Conservation (phyloP, 2,797 vertebrate genomes). For the Sciaenops ocellatus region DNA sequence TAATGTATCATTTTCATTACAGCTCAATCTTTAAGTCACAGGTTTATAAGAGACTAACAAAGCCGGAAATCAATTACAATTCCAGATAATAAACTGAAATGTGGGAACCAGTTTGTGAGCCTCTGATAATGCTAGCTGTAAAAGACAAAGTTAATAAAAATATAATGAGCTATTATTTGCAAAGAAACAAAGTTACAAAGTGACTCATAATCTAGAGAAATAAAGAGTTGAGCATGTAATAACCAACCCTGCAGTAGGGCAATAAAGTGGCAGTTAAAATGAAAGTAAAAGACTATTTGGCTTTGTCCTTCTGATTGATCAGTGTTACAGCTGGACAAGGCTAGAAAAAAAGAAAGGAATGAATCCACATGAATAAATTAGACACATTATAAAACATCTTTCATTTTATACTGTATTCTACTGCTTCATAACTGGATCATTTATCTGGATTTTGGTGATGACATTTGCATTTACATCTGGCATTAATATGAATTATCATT, state of each 20-base stretch:
- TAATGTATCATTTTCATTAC: conserved; percentile 42
- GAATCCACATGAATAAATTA: neutral
- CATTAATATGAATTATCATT: too few relatives aligned
- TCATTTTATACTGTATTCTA: neutral
- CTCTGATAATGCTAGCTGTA: neutral
- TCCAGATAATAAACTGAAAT: conserved; percentile 34
- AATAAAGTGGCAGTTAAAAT: neutral
- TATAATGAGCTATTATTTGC: neutral
- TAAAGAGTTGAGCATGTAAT: neutral
- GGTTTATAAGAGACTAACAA: conserved; percentile 15
- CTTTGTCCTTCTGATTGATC: neutral
- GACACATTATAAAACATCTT: neutral
- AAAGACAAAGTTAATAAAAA: conserved; percentile 2
- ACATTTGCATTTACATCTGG: too few relatives aligned
- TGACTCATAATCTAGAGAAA: neutral
- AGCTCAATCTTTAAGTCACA: neutral
- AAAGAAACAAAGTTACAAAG: neutral
- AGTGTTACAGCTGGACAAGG: neutral
- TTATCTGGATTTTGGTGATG: too few relatives aligned
- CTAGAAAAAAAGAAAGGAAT: neutral
- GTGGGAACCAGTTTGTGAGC: conserved; percentile 10
- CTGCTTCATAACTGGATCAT: too few relatives aligned
- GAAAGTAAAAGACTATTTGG: neutral
- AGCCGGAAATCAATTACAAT: conserved; percentile 44
- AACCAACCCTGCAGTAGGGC: neutral